Percentiles rank a stretch among this genome's conserved stretches.
These are phyloP conservation scores for Tetanocera ferruginea DNA, from an alignment of 2,888 invertebrate species.

Conservation along the genomic window DNA sequence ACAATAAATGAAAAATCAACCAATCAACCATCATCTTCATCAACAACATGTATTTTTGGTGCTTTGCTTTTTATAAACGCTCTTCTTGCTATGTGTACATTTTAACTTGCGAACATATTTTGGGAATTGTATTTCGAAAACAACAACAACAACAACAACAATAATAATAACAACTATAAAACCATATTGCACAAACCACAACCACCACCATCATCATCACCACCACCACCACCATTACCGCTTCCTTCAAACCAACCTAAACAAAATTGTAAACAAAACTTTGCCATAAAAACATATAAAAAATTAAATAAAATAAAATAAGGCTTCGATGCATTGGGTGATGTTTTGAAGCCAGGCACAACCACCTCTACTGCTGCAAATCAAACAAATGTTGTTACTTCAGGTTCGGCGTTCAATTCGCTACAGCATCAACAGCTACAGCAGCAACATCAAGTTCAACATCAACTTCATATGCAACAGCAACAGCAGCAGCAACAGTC, in stretches of 20 bases:
- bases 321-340: slow-evolving; percentile 83
- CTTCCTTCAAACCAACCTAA: slow-evolving; percentile 11
- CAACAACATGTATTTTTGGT: slow-evolving; percentile 2
- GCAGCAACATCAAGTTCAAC: slow-evolving; percentile 53
- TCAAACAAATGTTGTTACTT: slow-evolving; percentile 67
- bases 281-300: slow-evolving; percentile 53
- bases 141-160: slow-evolving; percentile 19
- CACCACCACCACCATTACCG: slow-evolving; percentile 45
- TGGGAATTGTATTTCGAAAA: slow-evolving; percentile 13
- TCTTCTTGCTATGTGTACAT: slow-evolving; percentile 18
- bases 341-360: slow-evolving; percentile 76
- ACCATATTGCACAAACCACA: slow-evolving; percentile 20
- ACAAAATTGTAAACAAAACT: slow-evolving; percentile 37
- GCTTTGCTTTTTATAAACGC: background rate
- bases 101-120: slow-evolving; percentile 19
- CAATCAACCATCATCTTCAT: slow-evolving; percentile 7
- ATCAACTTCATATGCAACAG: slow-evolving; percentile 58
- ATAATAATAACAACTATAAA: no score
- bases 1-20: slow-evolving; percentile 5
- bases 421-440: slow-evolving; percentile 57
- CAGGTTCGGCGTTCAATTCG: slow-evolving; percentile 62
- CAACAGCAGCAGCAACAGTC: slow-evolving; percentile 69
- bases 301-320: slow-evolving; percentile 54
- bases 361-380: slow-evolving; percentile 57
- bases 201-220: slow-evolving; percentile 17